Base-by-base conservation (phyloP, 2,113 vertebrate genomes). In the Lagenorhynchus albirostris region DNA sequence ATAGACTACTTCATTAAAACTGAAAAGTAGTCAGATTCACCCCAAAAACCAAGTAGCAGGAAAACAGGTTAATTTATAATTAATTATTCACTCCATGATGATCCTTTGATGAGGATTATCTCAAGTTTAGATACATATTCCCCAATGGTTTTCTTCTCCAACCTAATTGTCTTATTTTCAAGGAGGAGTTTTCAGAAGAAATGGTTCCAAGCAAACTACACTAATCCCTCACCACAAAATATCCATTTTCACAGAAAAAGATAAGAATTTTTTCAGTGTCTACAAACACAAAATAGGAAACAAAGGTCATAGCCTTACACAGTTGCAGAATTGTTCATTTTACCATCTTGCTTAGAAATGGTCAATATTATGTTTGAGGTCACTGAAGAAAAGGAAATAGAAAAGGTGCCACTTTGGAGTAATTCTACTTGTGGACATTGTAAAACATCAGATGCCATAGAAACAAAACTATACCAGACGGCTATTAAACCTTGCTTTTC, bases 361-460 rank as follows among this genome's bases (percentile, higher is more conserved):
- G 36, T 84, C 53, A 81, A 23, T 63, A 58, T 76, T 92, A 31
- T 76, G 9, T 94, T 92, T 86, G 71, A 92, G 41, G 89, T 77
- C 26, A 50, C 15, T 36, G 11, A 83, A 81, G 29, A 83, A 70
- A 90, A 74, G 31, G 41, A 88, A 84, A 91, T 65, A 60, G 41
- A 55, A 94, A 70, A 76, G 41, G 58, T 92, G 65, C 13, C n/a
- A n/a, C 85, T 96, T 92, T 83, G 50, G 33, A 93, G 38, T 71
- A 81, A 73, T 94, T 87, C 13, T 81, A 5, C 44, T 90, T 94
- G 12, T 55, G 26, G 63, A 73, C 36, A 71, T 73, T 86, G 50
- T 68, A 87, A 92, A 96, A 90, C 38, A 86, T 87, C 41, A 93
- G 80, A 89, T 97, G 60, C 38, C 67, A 60, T 31, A 90, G 53